Evolutionary conservation across 2,113 vertebrate species (phyloP), one percentile per base, ranked within the genome.

Genomic region (Centropristis striata): DNA sequence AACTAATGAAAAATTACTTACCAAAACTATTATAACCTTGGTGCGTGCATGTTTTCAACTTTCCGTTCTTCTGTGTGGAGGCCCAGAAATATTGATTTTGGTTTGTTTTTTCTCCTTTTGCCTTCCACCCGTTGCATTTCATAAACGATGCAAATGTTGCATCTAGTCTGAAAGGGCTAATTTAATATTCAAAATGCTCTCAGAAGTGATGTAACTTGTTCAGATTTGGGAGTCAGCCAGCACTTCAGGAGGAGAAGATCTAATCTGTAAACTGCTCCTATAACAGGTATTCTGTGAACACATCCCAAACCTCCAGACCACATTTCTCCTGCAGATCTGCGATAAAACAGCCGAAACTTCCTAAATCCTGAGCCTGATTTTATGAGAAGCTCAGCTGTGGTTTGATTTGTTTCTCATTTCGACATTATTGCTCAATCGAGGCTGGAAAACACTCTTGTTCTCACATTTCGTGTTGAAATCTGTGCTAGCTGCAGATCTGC

Each of bases 401-500:
- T 57, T 79, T 58, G 12, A 23, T 42, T 60, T 21, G 51, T 32
- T 32, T 32, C 54, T 58, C 20, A 32, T 5, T 44, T 72, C 39
- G 11, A 47, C 21, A 4, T 16, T 8, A 46, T 55, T 74, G 2
- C 57, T 58, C 55, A 39, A 50, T 47, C 39, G 28, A 28, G 47
- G n/a, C 13, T 72, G 47, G 23, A 81, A 77, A 46, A 44, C 15
- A 3, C n/a, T 50, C 15, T 66, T 2, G 12, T 63, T 66, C 80
- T 54, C 28, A 53, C 8, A 57, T 57, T 70, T 63, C 27, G 10
- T 59, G 20, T 67, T 64, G 46, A 60, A 55, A 63, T 50, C 57
- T 76, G 0, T 16, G 59, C 21, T 23, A 50, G 57, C 51, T 84
- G 80, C 23, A 82, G 80, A 88, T 80, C 82, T 42, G 46, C 71